phyloP scores from a whole-genome alignment of 2,113 vertebrate genomes.

The Mormyrus lacerda region DNA sequence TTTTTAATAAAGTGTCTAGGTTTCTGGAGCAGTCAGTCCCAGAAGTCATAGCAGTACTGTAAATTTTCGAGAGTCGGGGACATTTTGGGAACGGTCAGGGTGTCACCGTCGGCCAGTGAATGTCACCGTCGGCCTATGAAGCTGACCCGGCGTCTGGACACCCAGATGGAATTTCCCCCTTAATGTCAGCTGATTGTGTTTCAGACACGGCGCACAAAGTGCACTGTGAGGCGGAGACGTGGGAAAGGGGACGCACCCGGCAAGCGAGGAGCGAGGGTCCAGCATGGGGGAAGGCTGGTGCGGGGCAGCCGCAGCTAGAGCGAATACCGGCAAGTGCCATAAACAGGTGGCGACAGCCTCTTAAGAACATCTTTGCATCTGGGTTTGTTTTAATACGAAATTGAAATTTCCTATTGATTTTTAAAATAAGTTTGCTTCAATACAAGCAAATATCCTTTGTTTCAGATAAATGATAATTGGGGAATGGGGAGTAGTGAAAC shows the following conservation, averaged over 20 bases:
- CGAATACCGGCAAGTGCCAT: background rate
- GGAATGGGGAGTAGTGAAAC: background rate
- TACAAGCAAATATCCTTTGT: background rate
- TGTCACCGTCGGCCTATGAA: background rate
- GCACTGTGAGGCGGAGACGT: constrained; percentile 2
- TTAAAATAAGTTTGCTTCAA: background rate
- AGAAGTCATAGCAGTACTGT: background rate
- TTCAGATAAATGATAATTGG: background rate
- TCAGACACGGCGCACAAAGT: background rate
- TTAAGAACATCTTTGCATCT: background rate
- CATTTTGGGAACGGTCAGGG: background rate
- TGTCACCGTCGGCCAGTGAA: background rate
- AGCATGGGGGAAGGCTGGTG: background rate
- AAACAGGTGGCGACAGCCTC: background rate
- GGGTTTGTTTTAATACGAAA: background rate
- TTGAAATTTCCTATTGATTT: background rate
- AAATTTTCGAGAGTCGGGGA: background rate
- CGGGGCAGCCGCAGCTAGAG: background rate
- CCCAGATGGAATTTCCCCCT: constrained; percentile 29
- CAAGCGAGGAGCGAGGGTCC: background rate
- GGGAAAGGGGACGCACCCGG: constrained; percentile 18
- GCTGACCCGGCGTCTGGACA: background rate
- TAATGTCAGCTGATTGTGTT: constrained; percentile 33
- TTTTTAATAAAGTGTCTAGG: background rate
- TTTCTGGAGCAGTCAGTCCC: background rate